Evolutionary conservation across 2,113 vertebrate genomes (phyloP).

Genomic region (Zapus hudsonius): DNA sequence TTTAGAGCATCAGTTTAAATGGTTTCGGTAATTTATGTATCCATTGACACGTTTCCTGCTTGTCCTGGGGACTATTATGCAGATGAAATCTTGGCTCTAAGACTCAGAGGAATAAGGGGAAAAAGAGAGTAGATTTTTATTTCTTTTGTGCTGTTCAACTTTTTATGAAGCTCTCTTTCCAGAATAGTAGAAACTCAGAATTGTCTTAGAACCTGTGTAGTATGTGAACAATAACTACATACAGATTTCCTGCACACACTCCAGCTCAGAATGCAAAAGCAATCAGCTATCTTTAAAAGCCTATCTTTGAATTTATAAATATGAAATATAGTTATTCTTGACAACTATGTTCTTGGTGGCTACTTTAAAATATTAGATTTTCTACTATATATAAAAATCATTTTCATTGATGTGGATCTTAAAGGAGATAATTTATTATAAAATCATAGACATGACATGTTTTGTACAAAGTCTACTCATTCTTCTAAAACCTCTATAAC

Average conservation of each 20-base stretch:
- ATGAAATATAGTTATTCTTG: neutral
- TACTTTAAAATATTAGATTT: neutral
- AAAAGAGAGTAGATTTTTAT: neutral
- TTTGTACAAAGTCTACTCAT: constrained; percentile 20
- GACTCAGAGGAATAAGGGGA: neutral
- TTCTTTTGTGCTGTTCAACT: neutral
- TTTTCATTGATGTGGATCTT: neutral
- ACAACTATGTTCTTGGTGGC: neutral
- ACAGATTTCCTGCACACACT: neutral
- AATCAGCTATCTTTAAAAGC: neutral
- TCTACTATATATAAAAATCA: neutral
- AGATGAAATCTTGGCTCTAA: neutral
- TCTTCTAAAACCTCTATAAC: neutral
- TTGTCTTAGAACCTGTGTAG: neutral
- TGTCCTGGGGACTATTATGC: neutral
- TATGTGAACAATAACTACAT: neutral
- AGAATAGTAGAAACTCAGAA: neutral
- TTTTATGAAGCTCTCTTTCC: neutral
- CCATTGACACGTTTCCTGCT: neutral
- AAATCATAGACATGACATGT: neutral
- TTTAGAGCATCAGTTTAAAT: neutral
- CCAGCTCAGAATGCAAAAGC: neutral
- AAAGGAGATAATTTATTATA: neutral
- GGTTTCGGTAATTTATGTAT: neutral
- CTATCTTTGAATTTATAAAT: neutral